phyloP scores from a whole-genome alignment of 1,140 invertebrate species.

The Ostrea denselamellosa region DNA sequence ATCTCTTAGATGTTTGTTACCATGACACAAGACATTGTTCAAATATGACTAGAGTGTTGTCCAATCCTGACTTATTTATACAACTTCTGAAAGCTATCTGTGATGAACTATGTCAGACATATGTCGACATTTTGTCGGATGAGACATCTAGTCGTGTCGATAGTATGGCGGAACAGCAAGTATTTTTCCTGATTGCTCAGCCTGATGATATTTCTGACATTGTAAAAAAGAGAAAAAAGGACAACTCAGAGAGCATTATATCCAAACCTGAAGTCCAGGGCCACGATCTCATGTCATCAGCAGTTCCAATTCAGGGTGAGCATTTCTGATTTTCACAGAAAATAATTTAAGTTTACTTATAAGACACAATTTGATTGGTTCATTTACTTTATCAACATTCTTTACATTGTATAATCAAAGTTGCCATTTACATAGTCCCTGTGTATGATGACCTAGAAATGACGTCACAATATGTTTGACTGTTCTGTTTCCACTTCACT shows the following conservation, averaged over 20 bases:
- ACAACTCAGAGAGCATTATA: not conserved
- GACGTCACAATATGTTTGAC: too few relatives aligned
- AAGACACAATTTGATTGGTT: too few relatives aligned
- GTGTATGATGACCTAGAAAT: too few relatives aligned
- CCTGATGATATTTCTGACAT: conserved; percentile 83
- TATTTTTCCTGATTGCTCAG: conserved; percentile 84
- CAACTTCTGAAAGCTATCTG: conserved; percentile 80
- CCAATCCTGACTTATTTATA: conserved; percentile 71
- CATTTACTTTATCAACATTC: too few relatives aligned
- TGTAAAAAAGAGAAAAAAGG: conserved; percentile 50
- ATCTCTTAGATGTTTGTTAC: conserved; percentile 44
- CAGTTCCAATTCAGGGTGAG: conserved; percentile 59
- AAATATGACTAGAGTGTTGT: conserved; percentile 38
- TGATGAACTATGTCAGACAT: conserved; percentile 83
- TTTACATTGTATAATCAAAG: too few relatives aligned
- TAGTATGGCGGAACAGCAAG: conserved; percentile 82
- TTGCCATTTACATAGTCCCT: too few relatives aligned
- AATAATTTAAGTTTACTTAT: too few relatives aligned
- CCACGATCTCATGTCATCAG: conserved; percentile 42
- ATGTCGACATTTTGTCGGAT: conserved; percentile 83
- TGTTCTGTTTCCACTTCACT: too few relatives aligned
- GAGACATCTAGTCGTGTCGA: conserved; percentile 81
- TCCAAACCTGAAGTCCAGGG: not conserved
- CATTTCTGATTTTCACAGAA: not conserved
- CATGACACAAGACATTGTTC: conserved; percentile 14